Conservation (phyloP, 2,888 invertebrate species). For the Malacosoma neustria region DNA sequence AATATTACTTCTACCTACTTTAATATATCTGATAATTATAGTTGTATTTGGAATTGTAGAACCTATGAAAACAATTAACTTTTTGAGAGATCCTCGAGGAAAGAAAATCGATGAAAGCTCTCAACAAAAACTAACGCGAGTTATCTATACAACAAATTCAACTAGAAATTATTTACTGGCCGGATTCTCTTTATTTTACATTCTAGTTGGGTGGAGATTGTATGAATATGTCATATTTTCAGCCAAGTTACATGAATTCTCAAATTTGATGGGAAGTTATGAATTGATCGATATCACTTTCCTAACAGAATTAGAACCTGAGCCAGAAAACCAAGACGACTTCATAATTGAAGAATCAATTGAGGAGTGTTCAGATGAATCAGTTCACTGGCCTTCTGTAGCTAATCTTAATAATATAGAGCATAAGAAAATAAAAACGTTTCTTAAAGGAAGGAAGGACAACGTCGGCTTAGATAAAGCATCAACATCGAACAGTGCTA, state of each 20-base stretch:
- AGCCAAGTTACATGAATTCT: constrained; percentile 49
- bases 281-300: constrained; percentile 35
- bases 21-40: constrained; percentile 23
- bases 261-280: constrained; percentile 43
- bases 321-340: constrained; percentile 11
- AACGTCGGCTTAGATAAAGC: constrained; percentile 9
- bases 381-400: constrained; percentile 31
- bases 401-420: constrained; percentile 29
- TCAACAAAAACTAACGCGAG: constrained; percentile 26
- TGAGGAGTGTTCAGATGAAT: constrained; percentile 13
- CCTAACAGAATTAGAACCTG: constrained; percentile 13
- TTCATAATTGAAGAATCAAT: constrained; percentile 13
- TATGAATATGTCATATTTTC: constrained; percentile 44
- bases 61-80: constrained; percentile 33
- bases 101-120: constrained; percentile 17
- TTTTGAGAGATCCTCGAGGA: constrained; percentile 15
- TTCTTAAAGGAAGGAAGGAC: constrained; percentile 22
- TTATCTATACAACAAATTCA: constrained; percentile 37
- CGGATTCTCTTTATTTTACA: constrained; percentile 42
- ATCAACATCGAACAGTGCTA: constrained; percentile 1
- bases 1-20: constrained; percentile 2
- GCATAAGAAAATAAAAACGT: constrained; percentile 20
- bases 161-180: constrained; percentile 45
- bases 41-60: constrained; percentile 29
- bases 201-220: constrained; percentile 37